Evolutionary conservation across 2,113 vertebrate genomes (phyloP).

Genomic region (Tachysurus vachellii): DNA sequence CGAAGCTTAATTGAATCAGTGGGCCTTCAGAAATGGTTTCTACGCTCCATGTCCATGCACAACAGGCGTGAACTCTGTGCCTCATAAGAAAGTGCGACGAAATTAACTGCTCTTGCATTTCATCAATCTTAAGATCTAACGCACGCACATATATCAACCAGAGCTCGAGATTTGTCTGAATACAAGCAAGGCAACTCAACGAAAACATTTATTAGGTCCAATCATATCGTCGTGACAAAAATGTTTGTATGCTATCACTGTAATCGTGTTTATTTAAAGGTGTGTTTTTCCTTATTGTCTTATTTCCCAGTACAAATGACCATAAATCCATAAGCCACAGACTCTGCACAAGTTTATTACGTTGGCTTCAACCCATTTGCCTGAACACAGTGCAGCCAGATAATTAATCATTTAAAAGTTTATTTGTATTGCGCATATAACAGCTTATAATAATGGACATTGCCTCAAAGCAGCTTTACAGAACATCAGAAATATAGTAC

Average conservation of each 20-base stretch:
- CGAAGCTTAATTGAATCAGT: conserved; percentile 63
- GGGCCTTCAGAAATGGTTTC: conserved; percentile 45
- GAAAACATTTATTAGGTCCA: not conserved
- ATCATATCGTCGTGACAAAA: not conserved
- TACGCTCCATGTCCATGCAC: conserved; percentile 1
- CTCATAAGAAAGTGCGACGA: not conserved
- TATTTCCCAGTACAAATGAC: not conserved
- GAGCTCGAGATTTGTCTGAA: not conserved
- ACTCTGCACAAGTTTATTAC: not conserved
- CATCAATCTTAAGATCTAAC: conserved; percentile 10
- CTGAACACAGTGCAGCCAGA: not conserved
- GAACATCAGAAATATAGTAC: no score
- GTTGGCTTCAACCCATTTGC: not conserved
- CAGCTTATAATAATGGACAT: no score
- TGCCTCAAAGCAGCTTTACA: no score
- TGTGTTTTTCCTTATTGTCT: not conserved
- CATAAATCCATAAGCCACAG: not conserved
- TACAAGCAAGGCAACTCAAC: not conserved
- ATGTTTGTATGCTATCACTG: not conserved
- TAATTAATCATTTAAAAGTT: not conserved
- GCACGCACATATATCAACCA: not conserved
- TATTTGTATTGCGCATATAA: not conserved
- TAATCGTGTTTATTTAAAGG: not conserved
- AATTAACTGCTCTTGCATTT: conserved; percentile 6
- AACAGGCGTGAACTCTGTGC: not conserved